A percentile compares a stretch with the other conserved stretches of the same genome.
These are phyloP conservation scores for Hylaeus volcanicus DNA, from an alignment of 1,140 invertebrate genomes.

Conservation along the genomic window DNA sequence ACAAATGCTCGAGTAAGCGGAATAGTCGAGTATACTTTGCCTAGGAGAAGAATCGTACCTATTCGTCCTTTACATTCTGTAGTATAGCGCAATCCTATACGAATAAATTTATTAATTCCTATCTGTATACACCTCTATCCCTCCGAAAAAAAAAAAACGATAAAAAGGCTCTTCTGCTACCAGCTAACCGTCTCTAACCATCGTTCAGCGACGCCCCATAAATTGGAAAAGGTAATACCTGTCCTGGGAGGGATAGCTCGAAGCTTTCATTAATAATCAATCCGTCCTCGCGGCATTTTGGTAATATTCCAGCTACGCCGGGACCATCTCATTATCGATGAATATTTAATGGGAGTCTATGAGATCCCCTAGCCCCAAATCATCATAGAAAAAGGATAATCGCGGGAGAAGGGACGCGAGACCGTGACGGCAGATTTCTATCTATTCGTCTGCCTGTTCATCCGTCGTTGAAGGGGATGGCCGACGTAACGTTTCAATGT, in stretches of 20 bases:
- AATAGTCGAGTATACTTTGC: no score
- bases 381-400: conserved; percentile 30
- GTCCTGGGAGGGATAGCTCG: no score
- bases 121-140: no score
- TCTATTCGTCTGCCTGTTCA: conserved; percentile 51
- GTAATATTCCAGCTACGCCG: not conserved
- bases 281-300: not conserved
- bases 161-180: no score
- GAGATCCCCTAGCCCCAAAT: conserved; percentile 1
- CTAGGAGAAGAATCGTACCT: no score
- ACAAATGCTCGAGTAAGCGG: no score
- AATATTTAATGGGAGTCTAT: conserved; percentile 30
- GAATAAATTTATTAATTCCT: no score
- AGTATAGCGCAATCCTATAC: no score
- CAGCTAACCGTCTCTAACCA: no score
- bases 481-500: conserved; percentile 66
- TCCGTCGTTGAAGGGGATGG: conserved; percentile 44
- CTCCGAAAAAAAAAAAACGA: no score
- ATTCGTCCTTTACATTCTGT: no score
- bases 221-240: not conserved
- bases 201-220: no score
- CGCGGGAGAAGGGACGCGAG: conserved; percentile 40
- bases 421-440: conserved; percentile 54
- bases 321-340: conserved; percentile 16
- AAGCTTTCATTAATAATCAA: not conserved